phyloP scores from a whole-genome alignment of 2,113 vertebrate genomes.

The Cheirogaleus medius region DNA sequence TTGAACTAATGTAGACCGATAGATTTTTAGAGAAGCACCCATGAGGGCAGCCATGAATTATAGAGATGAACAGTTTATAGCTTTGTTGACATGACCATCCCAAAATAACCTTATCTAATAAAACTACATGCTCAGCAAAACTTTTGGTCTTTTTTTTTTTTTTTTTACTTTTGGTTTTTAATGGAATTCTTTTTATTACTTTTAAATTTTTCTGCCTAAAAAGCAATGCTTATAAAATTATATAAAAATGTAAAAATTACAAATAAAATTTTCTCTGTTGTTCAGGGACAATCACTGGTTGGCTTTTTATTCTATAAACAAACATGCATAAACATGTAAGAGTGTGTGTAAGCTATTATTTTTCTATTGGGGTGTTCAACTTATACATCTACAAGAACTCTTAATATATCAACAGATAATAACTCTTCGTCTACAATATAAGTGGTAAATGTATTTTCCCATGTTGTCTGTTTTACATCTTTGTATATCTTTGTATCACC shows the following conservation, averaged over 20 bases:
- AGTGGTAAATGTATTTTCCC: not conserved
- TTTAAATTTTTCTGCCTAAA: slow-evolving; percentile 19
- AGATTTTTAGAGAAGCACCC: not conserved
- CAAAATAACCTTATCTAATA: not conserved
- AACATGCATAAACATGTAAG: not conserved
- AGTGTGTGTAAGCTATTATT: not conserved
- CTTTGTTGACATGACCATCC: not conserved
- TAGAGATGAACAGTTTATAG: not conserved
- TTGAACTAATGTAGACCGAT: not conserved
- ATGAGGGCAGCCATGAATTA: not conserved
- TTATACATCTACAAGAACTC: slow-evolving; percentile 2
- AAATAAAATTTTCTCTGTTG: slow-evolving; percentile 38
- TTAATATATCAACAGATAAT: not conserved
- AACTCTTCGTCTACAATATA: not conserved
- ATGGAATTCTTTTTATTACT: not conserved
- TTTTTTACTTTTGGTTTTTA: not conserved
- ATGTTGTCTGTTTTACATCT: not conserved
- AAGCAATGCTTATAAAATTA: slow-evolving; percentile 37
- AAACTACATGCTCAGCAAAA: not conserved
- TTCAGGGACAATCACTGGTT: not conserved
- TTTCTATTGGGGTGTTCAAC: not conserved
- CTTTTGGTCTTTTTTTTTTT: not conserved
- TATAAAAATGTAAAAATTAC: slow-evolving; percentile 28
- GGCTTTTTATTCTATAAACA: not conserved
- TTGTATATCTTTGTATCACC: not conserved